Evolutionary conservation across 2,797 vertebrate species (phyloP).

Genomic region (Leptoclinus maculatus): DNA sequence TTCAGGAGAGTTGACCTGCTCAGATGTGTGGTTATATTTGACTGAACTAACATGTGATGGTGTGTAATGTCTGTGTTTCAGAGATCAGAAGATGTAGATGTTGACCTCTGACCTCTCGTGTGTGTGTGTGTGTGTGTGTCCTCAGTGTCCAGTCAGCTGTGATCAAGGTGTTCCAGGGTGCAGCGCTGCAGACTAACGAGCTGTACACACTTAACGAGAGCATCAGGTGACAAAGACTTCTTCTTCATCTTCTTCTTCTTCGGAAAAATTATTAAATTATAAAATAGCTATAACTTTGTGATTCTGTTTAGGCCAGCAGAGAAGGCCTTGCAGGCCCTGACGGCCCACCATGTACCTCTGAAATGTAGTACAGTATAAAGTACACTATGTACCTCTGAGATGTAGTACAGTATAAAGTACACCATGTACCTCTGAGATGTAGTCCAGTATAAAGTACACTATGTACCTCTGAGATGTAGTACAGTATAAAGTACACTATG

Average conservation of each 20-base stretch:
- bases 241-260: not conserved
- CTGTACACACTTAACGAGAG: constrained; percentile 93
- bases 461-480: not conserved
- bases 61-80: not conserved
- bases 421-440: not conserved
- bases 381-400: too few species aligned
- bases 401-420: not conserved
- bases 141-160: constrained; percentile 94
- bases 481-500: not conserved
- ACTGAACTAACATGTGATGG: not conserved
- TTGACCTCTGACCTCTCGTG: constrained; percentile 38
- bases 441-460: not conserved
- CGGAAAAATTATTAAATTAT: too few species aligned
- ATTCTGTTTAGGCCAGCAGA: too few species aligned
- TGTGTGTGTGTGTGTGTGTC: constrained; percentile 39
- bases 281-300: too few species aligned
- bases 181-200: constrained; percentile 90
- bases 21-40: too few species aligned
- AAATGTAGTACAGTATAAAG: too few species aligned
- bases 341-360: too few species aligned
- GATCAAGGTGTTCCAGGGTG: constrained; percentile 95
- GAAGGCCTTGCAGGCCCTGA: too few species aligned
- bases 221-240: constrained; percentile 86
- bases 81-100: not conserved
- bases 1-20: too few species aligned